Base-by-base conservation (phyloP, 2,797 vertebrate species). In the Coccyzus lansbergi region DNA sequence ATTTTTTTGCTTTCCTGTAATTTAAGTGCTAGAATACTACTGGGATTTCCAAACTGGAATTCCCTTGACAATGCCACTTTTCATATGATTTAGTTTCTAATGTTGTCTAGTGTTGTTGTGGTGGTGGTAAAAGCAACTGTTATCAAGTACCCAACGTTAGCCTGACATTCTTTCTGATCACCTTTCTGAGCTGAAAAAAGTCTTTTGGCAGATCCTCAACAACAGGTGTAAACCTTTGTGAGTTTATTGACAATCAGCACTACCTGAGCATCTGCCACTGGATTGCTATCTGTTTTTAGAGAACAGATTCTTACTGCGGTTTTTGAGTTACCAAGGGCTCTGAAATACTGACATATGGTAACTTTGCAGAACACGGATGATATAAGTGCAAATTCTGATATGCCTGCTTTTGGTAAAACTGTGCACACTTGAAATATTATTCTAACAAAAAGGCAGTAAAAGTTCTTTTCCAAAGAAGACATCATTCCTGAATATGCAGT, bases 201-300 rank as follows among this genome's bases (percentile, higher is more conserved):
- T 48, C 28, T 74, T 15, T 26, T 85, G 29, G 3, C 14, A 53
- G 46, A 46, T 76, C 20, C 11, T 75, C 22, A 58, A 34, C 22
- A 58, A 34, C 17, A 59, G 53, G 22, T 60, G 6, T 33, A 52
- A 79, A 44, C 12, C 9, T 19, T 82, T 19, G 22, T 29, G 33
- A 33, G 10, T n/a, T 21, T n/a, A 7, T 13, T 63, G 55, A 52
- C 13, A 36, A 3, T 65, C 38, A 53, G 8, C 13, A 28, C 29
- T 31, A 17, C 42, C n/a, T 83, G 11, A 76, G 9, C 38, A 33
- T 16, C n/a, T 56, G 38, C n/a, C 18, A 5, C 25, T 52, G 28
- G 11, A 3, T 22, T 0, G 0, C 19, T 59, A 3, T 59, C 28
- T 71, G 80, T 69, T 2, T 3, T 49, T 18, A 20, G 21, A 59